A percentile compares a stretch with the other conserved stretches of the same genome.
Evolutionary conservation across 2,113 vertebrate genomes (phyloP).

Genomic region (Cephalopholis sonnerati): DNA sequence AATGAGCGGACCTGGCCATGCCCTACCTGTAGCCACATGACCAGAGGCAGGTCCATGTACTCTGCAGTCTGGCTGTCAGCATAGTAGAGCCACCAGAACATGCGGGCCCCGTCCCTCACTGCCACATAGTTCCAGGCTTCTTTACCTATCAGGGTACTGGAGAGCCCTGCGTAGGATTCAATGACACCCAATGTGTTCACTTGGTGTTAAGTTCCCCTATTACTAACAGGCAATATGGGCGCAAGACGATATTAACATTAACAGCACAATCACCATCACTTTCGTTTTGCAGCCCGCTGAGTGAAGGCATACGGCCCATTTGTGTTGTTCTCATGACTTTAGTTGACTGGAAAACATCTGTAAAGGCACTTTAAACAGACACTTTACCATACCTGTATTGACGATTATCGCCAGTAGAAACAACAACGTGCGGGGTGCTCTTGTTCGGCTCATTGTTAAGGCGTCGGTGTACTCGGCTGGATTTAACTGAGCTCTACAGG

Average conservation of each 20-base stretch:
- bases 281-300: constrained; percentile 23
- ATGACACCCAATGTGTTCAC: not conserved
- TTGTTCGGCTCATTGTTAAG: constrained; percentile 52
- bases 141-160: constrained; percentile 48
- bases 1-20: not conserved
- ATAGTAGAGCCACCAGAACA: constrained; percentile 99
- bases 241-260: too few relatives aligned
- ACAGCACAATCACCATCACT: not conserved
- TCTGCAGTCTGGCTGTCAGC: constrained; percentile 81
- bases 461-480: fast-evolving
- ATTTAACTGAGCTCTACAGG: fast-evolving
- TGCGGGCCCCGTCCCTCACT: constrained; percentile 91
- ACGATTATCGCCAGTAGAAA: constrained; percentile 12
- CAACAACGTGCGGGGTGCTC: not conserved
- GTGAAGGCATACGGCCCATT: not conserved
- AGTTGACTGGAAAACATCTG: not conserved
- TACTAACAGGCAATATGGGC: not conserved
- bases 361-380: too few relatives aligned
- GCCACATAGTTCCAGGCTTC: constrained; percentile 92
- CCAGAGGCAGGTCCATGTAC: constrained; percentile 88
- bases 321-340: not conserved
- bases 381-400: constrained; percentile 36
- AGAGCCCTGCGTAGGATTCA: constrained; percentile 49
- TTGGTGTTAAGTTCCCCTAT: not conserved
- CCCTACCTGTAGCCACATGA: constrained; percentile 97